Base-by-base conservation (phyloP, 2,888 invertebrate genomes). In the Oscheius myriophilus region DNA sequence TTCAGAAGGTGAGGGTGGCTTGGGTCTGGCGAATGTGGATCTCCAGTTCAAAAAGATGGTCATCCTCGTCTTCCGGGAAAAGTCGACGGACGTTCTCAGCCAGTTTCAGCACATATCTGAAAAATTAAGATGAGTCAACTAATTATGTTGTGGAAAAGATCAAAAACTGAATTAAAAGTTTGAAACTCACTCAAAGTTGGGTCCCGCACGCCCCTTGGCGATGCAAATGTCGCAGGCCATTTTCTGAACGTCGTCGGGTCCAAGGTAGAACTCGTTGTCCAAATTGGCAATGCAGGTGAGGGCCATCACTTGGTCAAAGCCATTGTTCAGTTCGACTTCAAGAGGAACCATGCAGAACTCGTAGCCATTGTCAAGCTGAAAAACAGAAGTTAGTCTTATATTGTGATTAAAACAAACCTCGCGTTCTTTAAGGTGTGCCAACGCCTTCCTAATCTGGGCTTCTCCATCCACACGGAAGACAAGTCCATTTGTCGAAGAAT, bases 211-310 rank as follows among this genome's bases (percentile, higher is more conserved):
- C 53, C 87, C 87, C 42, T 74, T 68, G 33, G 86, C 86, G 1
- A 70, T 71, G 3, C 79, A 83, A 53, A 89, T 87, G 76, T 89
- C 87, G 0, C 82, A 72, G 6, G 89, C 89, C 79, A 89, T 86
- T 52, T 77, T 70, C 51, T 53, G 41, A 2, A 72, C 53, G n/a
- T 71, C 71, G 51, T 72, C 77, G 14, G 87, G 87, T 33, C 89
- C 89, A 25, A 88, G 81, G 80, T 87, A 89, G 43, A 86, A 80
- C 14, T 75, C 72, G 75, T 88, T 89, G 14, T 82, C 76, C 14
- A 83, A 73, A n/a, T 67, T 69, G 23, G 89, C 89, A 18, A 88
- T 84, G 84, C 87, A 89, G 9, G 88, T 85, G 6, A 89, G 75
- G 2, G 87, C 88, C 11, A 84, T 83, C 42, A 87, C 55, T 23